These are phyloP conservation scores for Geophilus truncorum DNA, from an alignment of 2,888 invertebrate genomes.

Conservation along the genomic window DNA sequence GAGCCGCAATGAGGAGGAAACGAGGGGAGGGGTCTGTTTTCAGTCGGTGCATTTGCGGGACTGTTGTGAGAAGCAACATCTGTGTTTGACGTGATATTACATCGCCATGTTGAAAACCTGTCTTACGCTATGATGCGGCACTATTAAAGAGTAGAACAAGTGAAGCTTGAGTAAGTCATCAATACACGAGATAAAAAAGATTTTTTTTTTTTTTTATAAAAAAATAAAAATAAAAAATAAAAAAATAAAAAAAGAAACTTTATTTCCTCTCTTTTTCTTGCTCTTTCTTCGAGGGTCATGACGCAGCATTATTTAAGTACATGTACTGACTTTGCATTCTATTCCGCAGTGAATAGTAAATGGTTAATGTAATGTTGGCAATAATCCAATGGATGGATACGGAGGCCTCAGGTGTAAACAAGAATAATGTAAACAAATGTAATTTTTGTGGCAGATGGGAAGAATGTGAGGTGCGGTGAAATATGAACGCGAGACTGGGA, in stretches of 20 bases:
- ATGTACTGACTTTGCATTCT: neutral
- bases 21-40: conserved; percentile 7
- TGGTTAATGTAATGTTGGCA: neutral
- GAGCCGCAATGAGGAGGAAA: neutral
- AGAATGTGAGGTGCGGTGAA: neutral
- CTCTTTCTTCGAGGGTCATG: neutral
- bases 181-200: neutral
- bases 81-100: conserved; percentile 32
- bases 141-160: conserved; percentile 17
- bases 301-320: neutral
- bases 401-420: neutral
- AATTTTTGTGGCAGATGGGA: neutral
- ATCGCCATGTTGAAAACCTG: conserved; percentile 28
- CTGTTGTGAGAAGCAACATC: conserved; percentile 28
- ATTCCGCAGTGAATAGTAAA: neutral
- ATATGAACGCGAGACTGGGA: neutral
- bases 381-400: neutral
- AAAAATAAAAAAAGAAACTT: neutral
- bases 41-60: conserved; percentile 29
- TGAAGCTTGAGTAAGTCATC: conserved; percentile 18
- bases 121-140: conserved; percentile 13
- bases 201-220: neutral
- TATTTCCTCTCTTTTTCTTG: neutral
- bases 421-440: neutral
- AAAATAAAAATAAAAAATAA: neutral